phyloP scores from a whole-genome alignment of 2,797 vertebrate genomes.

The Delichon dasypus region DNA sequence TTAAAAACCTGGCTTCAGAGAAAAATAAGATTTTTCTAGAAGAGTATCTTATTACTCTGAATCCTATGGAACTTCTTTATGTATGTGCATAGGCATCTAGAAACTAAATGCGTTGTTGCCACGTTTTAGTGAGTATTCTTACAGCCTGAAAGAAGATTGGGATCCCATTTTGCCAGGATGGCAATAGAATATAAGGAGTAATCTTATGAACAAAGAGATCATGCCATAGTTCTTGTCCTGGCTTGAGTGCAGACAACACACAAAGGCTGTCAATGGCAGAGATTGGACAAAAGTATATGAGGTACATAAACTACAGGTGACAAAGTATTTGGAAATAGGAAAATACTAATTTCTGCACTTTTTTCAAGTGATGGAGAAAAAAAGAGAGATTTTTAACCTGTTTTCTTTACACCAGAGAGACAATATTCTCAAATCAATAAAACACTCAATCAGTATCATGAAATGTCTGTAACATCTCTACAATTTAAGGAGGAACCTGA shows the following conservation, averaged over 20 bases:
- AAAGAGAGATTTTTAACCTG: not conserved
- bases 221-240: not conserved
- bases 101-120: not conserved
- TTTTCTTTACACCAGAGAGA: not conserved
- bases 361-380: not conserved
- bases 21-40: not conserved
- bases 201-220: not conserved
- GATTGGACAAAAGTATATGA: not conserved
- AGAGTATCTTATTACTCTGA: not conserved
- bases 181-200: not conserved
- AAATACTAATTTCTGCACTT: not conserved
- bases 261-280: not conserved
- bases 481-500: not conserved
- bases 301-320: not conserved
- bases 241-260: not conserved
- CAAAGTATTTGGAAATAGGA: not conserved
- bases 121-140: not conserved
- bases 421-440: not conserved
- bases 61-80: not conserved
- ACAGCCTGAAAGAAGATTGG: not conserved
- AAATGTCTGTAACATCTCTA: not conserved
- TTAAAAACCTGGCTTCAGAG: not conserved
- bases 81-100: not conserved
- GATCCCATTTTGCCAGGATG: not conserved
- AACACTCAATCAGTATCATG: not conserved